Evolutionary conservation across 2,888 invertebrate genomes (phyloP), one percentile per base, ranked within the genome.

Genomic region (Ophioninae sp.): DNA sequence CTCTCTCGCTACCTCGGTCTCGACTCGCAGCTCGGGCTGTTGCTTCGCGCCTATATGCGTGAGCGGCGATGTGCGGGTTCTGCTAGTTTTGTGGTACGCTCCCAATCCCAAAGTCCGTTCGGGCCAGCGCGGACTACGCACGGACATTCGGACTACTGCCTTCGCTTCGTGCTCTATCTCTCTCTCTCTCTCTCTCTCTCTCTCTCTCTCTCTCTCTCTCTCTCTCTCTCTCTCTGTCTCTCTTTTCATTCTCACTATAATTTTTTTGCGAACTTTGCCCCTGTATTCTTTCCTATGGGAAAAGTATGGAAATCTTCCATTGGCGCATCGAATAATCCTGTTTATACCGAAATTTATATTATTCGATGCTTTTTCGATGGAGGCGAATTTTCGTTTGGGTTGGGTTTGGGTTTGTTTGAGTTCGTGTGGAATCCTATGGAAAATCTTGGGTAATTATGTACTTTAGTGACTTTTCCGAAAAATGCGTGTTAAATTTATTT

Each of bases 21-120:
- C 59, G 58, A 37, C 20, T 79, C 61, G 51, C 68, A 58, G 22
- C 41, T 39, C 63, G 22, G 68, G 61, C 68, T 80, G 63, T 69
- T 80, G 74, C 63, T 78, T 61, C 68, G 65, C 44, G 51, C 63
- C 37, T 56, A 74, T 39, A 44, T 74, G 73, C 68, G 79, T 79
- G 68, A 79, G 61, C 68, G 68, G 61, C 65, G 51, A 51, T 17
- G 51, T 51, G 51, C 69, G 58, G 51, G 37, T 41, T 67, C 39
- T 39, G 74, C 73, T 79, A 74, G 65, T 65, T 41, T 71, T 51
- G 30, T 65, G 77, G 61, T 13, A 61, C 64, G 74, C 69, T 59
- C 58, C 22, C 13, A 23, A 63, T 73, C 58, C 51, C 58, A 67
- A 67, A 23, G 76, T 61, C 39, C 63, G 78, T 82, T 73, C 73